These are phyloP conservation scores for Caiman crocodilus DNA, from an alignment of 2,797 vertebrate genomes.

Conservation along the genomic window DNA sequence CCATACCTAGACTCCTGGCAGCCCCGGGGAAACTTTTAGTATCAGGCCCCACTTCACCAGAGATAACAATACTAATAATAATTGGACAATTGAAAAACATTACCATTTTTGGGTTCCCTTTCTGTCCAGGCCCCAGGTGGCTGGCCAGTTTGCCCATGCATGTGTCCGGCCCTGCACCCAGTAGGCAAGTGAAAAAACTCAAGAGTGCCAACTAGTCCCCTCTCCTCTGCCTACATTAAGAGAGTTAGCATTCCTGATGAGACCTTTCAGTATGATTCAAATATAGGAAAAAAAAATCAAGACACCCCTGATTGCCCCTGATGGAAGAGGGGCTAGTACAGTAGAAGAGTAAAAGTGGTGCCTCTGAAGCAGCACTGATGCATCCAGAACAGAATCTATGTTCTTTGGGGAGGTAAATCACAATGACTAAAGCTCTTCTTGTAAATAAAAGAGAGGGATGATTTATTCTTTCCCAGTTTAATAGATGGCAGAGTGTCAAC, in stretches of 20 bases:
- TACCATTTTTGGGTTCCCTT: too few species aligned
- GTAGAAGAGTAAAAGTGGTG: not conserved
- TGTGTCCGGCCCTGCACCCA: not conserved
- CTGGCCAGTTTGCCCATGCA: not conserved
- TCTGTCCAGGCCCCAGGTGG: not conserved
- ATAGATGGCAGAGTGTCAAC: not conserved
- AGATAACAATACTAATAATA: too few species aligned
- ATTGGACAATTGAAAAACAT: too few species aligned
- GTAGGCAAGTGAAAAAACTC: too few species aligned
- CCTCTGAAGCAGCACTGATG: accelerated
- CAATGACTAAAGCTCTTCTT: not conserved
- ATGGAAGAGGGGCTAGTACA: too few species aligned
- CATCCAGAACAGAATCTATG: accelerated
- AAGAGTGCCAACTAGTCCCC: too few species aligned
- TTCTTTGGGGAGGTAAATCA: not conserved
- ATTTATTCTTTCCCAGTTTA: not conserved
- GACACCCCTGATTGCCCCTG: too few species aligned
- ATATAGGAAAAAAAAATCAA: too few species aligned
- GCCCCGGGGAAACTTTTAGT: too few species aligned
- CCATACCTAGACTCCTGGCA: not conserved
- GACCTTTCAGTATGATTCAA: too few species aligned
- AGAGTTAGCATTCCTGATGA: too few species aligned
- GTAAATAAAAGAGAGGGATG: not conserved
- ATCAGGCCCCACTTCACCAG: too few species aligned
- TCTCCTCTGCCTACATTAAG: not conserved